Base-by-base conservation (phyloP, 1,140 invertebrate genomes). In the Calliphora vicina region DNA sequence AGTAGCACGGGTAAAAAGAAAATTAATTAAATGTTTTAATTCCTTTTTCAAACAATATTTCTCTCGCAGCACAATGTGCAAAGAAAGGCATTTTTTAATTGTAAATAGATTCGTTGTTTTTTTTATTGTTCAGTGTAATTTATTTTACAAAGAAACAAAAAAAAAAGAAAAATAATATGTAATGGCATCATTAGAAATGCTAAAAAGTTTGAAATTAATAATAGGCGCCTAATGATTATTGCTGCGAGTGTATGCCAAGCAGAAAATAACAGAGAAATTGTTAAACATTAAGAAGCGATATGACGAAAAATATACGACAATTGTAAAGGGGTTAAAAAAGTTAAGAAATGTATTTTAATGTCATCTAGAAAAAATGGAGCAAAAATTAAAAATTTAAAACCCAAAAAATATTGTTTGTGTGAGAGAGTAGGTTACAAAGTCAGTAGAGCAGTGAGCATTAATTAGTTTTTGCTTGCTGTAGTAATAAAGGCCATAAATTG, bases 151-250 rank as follows among this genome's bases (percentile, higher is more conserved):
- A 50, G 35, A 35, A 50, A 50, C 45, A 12, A 50, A 50, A n/a
- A 12, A 50, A 50, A n/a, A 50, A 17, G 12, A 13, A 17, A n/a
- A 15, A 6, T 8, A 23, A 23, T 20, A 5, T 67, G 23, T 67
- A 67, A 67, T 67, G 61, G n/a, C 61, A 67, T 67, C 61, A 67
- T 67, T 67, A 67, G 61, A 23, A 23, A 67, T 67, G n/a, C 61
- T 67, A 67, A 67, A 67, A 67, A 67, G 61, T 67, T 67, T 23
- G 57, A 67, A 67, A 67, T 67, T 67, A 67, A 67, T 67, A 67
- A 67, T 20, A 23, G 61, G 10, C 61, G 20, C 61, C 61, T 67
- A 67, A 67, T 67, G 61, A 67, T 67, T 67, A 67, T 67, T 67
- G 61, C n/a, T 67, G 9, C n/a, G 17, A 57, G 4, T 17, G 50